These are phyloP conservation scores for Eulacestoma nigropectus DNA, from an alignment of 2,113 vertebrate genomes.

Conservation along the genomic window DNA sequence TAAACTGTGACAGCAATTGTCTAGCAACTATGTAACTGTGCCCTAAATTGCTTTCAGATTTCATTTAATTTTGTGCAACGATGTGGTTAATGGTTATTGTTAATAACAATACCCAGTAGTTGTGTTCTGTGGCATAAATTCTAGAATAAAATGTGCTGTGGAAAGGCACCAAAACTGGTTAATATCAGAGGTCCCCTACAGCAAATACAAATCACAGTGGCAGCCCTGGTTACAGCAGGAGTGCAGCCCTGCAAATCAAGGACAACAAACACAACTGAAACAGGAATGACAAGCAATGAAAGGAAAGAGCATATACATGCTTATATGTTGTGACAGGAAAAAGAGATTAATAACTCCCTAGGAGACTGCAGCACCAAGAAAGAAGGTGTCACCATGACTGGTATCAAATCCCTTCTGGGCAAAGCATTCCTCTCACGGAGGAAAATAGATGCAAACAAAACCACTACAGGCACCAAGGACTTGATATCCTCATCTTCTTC, in stretches of 20 bases:
- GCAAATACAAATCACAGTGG: neutral
- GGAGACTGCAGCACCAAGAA: neutral
- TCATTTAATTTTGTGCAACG: neutral
- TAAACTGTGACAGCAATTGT: neutral
- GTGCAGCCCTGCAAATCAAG: neutral
- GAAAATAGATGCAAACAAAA: no score
- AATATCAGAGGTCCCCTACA: neutral
- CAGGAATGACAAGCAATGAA: neutral
- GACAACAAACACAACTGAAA: neutral
- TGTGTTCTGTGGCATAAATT: neutral
- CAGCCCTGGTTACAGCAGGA: neutral
- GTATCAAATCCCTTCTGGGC: neutral
- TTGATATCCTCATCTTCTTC: neutral
- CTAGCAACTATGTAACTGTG: neutral
- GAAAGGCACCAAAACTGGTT: neutral
- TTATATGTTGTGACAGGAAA: accelerated
- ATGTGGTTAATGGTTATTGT: neutral
- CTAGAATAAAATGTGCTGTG: neutral
- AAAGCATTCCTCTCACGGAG: no score
- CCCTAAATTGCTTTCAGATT: neutral
- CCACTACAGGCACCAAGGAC: neutral
- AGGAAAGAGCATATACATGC: neutral
- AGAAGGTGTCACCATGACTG: neutral
- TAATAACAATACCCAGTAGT: neutral
- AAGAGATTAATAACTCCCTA: neutral